These are phyloP conservation scores for Acanthis flammea DNA, from an alignment of 2,797 vertebrate genomes.

Conservation along the genomic window DNA sequence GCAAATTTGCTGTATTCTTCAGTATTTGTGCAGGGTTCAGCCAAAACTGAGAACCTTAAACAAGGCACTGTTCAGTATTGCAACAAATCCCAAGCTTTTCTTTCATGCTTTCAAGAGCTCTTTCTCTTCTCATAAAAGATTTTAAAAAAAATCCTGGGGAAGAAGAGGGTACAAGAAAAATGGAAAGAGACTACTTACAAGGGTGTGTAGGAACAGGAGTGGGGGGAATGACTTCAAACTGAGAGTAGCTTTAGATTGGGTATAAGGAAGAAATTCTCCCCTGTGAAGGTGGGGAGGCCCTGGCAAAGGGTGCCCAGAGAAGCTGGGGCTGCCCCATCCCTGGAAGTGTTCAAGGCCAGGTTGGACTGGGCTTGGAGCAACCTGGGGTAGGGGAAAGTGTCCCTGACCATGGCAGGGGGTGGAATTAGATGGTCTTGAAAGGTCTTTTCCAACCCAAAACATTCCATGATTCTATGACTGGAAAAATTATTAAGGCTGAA, in stretches of 20 bases:
- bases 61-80: not conserved
- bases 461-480: not conserved
- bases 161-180: not conserved
- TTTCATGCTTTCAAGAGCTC: not conserved
- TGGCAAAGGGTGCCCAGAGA: not conserved
- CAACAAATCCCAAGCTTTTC: not conserved
- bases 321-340: not conserved
- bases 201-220: not conserved
- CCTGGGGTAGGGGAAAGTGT: not conserved
- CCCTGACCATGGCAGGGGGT: not conserved
- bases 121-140: not conserved
- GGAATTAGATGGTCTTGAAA: not conserved
- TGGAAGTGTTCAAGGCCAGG: not conserved
- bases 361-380: not conserved
- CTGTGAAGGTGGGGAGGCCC: not conserved
- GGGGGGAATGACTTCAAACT: not conserved
- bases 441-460: not conserved
- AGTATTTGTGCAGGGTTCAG: not conserved
- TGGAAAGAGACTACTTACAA: not conserved
- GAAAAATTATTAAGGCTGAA: not conserved
- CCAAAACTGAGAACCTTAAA: not conserved
- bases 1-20: not conserved
- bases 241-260: not conserved
- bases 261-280: not conserved
- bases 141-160: not conserved